Percentiles rank a stretch among this genome's conserved stretches.
Conservation (phyloP, 2,113 vertebrate genomes). For the Austrofundulus limnaeus region DNA sequence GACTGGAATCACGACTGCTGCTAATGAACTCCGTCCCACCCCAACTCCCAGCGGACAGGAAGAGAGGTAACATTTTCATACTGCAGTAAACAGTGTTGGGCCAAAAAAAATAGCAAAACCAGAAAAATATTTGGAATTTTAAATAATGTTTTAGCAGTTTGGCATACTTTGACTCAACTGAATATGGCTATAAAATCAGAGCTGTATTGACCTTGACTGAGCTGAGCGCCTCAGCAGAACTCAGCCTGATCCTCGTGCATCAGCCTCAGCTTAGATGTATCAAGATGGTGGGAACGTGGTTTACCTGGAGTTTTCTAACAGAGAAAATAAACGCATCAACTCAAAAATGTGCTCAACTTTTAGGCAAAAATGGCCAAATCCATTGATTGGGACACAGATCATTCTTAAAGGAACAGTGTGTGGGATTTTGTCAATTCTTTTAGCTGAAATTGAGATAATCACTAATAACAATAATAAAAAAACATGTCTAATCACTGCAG, state of each 20-base stretch:
- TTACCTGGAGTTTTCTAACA: background rate
- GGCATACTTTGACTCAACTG: background rate
- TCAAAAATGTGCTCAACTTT: background rate
- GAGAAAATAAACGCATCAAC: background rate
- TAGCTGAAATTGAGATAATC: no score
- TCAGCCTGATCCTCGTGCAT: background rate
- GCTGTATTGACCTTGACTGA: background rate
- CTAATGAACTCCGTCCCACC: slow-evolving; percentile 37
- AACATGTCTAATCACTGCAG: no score
- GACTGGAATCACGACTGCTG: slow-evolving; percentile 36
- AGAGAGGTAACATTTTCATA: slow-evolving; percentile 9
- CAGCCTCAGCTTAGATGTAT: background rate
- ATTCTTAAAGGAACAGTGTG: no score
- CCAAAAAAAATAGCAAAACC: background rate
- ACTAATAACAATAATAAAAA: no score
- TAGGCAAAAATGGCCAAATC: slow-evolving; percentile 6
- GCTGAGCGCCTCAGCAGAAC: background rate
- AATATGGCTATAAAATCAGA: background rate
- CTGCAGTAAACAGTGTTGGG: slow-evolving; percentile 2
- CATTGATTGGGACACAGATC: slow-evolving; percentile 30
- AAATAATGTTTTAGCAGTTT: background rate
- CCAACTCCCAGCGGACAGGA: slow-evolving; percentile 1
- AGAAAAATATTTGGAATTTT: background rate
- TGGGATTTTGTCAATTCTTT: no score
- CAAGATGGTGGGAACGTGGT: background rate